Percentiles rank a stretch among this genome's conserved stretches.
phyloP scores from a whole-genome alignment of 2,113 vertebrate species.

The Periophthalmus modestus region DNA sequence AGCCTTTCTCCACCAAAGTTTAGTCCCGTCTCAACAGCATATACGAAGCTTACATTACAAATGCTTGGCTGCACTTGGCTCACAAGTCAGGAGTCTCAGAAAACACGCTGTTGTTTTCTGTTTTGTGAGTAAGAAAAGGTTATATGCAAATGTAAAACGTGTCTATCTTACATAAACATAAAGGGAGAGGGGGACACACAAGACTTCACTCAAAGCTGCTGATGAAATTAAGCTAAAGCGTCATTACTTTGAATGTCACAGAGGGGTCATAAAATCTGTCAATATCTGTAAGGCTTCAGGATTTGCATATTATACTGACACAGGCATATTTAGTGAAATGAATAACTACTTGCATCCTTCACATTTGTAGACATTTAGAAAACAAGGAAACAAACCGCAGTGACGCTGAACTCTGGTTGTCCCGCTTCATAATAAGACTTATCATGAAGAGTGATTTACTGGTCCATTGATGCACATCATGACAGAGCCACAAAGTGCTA shows the following conservation, averaged over 20 bases:
- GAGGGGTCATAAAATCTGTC: neutral
- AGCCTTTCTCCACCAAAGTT: neutral
- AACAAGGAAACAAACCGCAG: neutral
- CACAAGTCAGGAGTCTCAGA: neutral
- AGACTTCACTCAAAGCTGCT: neutral
- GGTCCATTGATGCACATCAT: neutral
- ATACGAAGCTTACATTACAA: neutral
- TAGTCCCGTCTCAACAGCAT: neutral
- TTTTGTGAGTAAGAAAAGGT: neutral
- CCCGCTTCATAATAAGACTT: neutral
- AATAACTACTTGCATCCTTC: neutral
- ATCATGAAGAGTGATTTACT: neutral
- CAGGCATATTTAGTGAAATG: neutral
- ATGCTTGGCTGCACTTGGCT: neutral
- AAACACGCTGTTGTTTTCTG: neutral
- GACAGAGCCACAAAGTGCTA: neutral
- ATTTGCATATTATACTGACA: neutral
- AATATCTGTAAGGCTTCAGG: neutral
- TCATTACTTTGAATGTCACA: neutral
- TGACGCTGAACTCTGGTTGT: neutral
- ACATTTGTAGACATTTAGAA: neutral
- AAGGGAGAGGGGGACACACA: neutral
- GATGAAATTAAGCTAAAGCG: neutral
- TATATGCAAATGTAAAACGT: slow-evolving; percentile 1
- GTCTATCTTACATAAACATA: neutral